Percentiles rank a stretch among this genome's conserved stretches.
Conservation (phyloP, 2,113 vertebrate species). For the Phocoena sinus region DNA sequence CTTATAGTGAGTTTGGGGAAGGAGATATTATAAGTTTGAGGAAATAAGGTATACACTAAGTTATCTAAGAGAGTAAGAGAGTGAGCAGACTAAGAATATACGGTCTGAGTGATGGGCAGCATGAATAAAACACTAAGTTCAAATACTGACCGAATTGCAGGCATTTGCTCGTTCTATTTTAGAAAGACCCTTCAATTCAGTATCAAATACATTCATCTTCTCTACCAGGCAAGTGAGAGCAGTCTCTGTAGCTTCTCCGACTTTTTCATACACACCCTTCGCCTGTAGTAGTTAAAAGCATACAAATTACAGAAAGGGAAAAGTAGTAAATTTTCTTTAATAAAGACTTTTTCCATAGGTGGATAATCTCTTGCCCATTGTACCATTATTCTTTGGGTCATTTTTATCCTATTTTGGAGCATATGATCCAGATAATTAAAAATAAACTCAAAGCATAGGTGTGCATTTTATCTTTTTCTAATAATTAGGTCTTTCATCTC, state of each 20-base stretch:
- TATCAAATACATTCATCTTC: constrained; percentile 98
- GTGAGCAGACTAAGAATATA: background rate
- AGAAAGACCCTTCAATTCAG: constrained; percentile 86
- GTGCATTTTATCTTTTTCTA: background rate
- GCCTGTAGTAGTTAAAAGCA: constrained; percentile 63
- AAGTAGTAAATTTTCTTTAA: background rate
- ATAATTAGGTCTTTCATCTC: background rate
- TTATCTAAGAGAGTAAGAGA: background rate
- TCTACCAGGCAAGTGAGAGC: constrained; percentile 96
- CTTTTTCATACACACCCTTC: constrained; percentile 88
- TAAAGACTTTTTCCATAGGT: background rate
- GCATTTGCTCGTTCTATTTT: constrained; percentile 86
- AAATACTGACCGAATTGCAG: constrained; percentile 84
- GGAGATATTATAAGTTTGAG: background rate
- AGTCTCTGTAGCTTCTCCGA: constrained; percentile 97
- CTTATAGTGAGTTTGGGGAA: background rate
- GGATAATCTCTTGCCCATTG: background rate
- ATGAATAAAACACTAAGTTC: background rate
- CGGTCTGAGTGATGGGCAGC: accelerated
- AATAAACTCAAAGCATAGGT: background rate
- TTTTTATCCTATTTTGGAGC: background rate
- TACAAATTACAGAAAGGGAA: background rate
- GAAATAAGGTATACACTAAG: background rate
- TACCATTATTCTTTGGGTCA: background rate
- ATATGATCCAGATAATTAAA: background rate